Conservation (phyloP, 2,797 vertebrate species). For the Hylomyscus alleni region DNA sequence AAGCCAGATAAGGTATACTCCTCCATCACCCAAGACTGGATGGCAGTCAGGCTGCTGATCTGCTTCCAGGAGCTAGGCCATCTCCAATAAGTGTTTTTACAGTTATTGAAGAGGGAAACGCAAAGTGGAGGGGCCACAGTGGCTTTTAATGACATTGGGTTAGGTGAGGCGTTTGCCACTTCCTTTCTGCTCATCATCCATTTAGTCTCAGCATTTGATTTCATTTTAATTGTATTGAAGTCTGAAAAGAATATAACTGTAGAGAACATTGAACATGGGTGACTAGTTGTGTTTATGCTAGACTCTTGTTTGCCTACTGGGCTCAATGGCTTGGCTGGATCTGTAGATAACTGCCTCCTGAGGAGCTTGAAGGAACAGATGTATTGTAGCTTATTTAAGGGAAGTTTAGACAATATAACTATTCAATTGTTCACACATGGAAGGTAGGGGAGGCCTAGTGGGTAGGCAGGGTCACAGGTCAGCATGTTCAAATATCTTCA, state of each 20-base stretch:
- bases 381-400: neutral
- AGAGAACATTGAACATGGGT: neutral
- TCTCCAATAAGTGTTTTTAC: neutral
- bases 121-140: neutral
- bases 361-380: neutral
- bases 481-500: neutral
- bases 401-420: neutral
- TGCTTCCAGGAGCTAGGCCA: neutral
- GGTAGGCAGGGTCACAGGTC: neutral
- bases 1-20: neutral
- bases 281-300: neutral
- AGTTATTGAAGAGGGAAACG: neutral
- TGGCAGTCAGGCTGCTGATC: neutral
- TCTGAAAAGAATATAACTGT: neutral
- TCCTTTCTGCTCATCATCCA: neutral
- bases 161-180: neutral
- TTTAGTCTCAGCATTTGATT: neutral
- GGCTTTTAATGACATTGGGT: neutral
- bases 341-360: neutral
- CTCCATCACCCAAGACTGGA: neutral
- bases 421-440: neutral
- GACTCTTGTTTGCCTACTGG: accelerated
- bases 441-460: neutral
- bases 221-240: neutral
- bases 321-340: neutral